Percentiles rank a stretch among this genome's conserved stretches.
phyloP scores from a whole-genome alignment of 2,888 invertebrate genomes.

The Phengaris alcon region DNA sequence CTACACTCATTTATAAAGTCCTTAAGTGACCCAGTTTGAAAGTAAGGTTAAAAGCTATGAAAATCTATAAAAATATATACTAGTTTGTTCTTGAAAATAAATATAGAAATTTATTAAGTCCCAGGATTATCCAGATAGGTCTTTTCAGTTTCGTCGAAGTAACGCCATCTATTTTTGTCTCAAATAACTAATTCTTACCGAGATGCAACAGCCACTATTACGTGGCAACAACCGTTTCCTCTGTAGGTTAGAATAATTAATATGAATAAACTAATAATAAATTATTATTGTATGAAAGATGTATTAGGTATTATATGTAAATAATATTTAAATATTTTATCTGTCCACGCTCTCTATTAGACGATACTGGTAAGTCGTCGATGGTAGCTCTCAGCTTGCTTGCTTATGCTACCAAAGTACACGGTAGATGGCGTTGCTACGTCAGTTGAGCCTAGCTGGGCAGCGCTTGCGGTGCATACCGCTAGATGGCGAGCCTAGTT shows the following conservation, averaged over 20 bases:
- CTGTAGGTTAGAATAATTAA: not conserved
- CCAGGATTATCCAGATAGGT: too few species aligned
- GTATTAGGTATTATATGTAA: constrained; percentile 21
- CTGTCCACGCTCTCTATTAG: constrained; percentile 75
- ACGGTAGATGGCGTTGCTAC: constrained; percentile 60
- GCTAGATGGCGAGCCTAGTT: constrained; percentile 17
- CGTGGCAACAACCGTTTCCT: not conserved
- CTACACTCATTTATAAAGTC: not conserved
- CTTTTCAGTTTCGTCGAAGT: not conserved
- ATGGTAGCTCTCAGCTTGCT: constrained; percentile 55
- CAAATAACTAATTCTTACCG: not conserved
- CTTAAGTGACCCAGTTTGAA: not conserved
- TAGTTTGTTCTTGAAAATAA: too few species aligned
- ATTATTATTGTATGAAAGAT: not conserved
- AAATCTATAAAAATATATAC: too few species aligned
- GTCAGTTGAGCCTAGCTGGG: constrained; percentile 44
- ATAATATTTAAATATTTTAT: constrained; percentile 59
- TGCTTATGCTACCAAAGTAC: constrained; percentile 52
- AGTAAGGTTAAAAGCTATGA: too few species aligned
- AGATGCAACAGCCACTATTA: not conserved
- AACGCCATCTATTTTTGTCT: constrained; percentile 31
- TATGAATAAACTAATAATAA: not conserved
- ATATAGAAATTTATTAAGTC: too few species aligned
- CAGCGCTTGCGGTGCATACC: constrained; percentile 36
- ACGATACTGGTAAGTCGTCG: constrained; percentile 72